phyloP scores from a whole-genome alignment of 2,113 vertebrate species.

The Baryphthengus martii region DNA sequence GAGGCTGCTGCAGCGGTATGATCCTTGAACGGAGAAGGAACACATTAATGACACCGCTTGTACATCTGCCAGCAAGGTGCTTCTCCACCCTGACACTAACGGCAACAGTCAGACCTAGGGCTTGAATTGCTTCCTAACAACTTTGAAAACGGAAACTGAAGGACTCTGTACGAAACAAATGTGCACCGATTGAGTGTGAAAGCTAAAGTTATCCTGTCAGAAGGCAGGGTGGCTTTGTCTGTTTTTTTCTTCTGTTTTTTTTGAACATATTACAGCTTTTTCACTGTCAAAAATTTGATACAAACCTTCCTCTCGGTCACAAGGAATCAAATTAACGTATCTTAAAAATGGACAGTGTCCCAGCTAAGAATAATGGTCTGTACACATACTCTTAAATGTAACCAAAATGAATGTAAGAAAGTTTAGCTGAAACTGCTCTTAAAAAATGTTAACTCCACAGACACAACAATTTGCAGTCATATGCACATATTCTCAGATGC shows the following conservation, averaged over 20 bases:
- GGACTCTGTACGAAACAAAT: neutral
- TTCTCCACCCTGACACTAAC: neutral
- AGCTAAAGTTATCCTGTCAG: neutral
- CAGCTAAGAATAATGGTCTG: neutral
- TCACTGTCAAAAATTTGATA: neutral
- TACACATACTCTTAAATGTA: rapidly evolving
- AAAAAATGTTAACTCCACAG: neutral
- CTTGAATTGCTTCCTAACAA: neutral
- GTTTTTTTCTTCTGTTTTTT: rapidly evolving
- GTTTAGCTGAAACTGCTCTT: neutral
- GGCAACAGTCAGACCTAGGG: neutral
- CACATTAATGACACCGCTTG: rapidly evolving
- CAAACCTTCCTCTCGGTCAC: neutral
- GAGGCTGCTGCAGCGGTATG: rapidly evolving
- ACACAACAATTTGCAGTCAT: neutral
- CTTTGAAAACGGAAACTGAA: neutral
- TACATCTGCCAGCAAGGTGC: rapidly evolving
- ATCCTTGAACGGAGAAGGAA: neutral
- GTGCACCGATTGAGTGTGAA: neutral
- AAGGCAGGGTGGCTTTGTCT: neutral
- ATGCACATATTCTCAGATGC: rapidly evolving
- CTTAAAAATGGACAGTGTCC: neutral
- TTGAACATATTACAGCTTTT: neutral
- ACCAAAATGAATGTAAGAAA: neutral
- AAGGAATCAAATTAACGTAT: neutral